Percentiles rank a stretch among this genome's conserved stretches.
These are phyloP conservation scores for Scatophagus argus DNA, from an alignment of 2,113 vertebrate species.

Conservation along the genomic window DNA sequence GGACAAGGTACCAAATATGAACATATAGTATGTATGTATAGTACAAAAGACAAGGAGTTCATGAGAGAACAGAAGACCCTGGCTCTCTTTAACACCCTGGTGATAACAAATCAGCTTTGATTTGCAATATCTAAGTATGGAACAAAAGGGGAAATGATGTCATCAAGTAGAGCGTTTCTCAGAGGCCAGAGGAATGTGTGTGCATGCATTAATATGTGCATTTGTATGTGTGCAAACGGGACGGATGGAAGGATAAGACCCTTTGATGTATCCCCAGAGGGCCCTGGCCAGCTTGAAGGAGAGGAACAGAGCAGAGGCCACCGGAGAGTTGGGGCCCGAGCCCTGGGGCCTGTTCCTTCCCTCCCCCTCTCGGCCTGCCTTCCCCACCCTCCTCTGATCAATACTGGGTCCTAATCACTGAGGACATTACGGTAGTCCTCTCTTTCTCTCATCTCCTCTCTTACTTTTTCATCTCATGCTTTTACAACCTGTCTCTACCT, in stretches of 20 bases:
- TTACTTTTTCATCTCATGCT: conserved; percentile 46
- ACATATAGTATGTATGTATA: no score
- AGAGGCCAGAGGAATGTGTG: conserved; percentile 68
- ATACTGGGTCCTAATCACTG: conserved; percentile 81
- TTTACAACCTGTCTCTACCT: conserved; percentile 55
- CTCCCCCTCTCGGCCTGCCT: conserved; percentile 59
- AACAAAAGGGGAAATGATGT: conserved; percentile 76
- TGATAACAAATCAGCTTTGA: conserved; percentile 58
- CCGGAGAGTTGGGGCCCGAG: conserved; percentile 70
- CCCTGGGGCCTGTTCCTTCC: conserved; percentile 58
- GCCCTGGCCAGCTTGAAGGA: conserved; percentile 69
- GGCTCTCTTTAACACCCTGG: conserved; percentile 26
- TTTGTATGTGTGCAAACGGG: conserved; percentile 55
- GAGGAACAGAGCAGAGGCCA: conserved; percentile 74
- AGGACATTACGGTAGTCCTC: conserved; percentile 70
- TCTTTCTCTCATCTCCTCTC: conserved; percentile 67
- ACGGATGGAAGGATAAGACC: conserved; percentile 58
- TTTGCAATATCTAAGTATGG: conserved; percentile 53
- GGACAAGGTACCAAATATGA: not conserved
- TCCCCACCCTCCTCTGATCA: conserved; percentile 77
- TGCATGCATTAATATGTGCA: conserved; percentile 53
- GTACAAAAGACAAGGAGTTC: no score
- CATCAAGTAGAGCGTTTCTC: conserved; percentile 80
- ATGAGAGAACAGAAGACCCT: conserved; percentile 6
- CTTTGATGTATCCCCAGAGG: conserved; percentile 81